phyloP scores from a whole-genome alignment of 2,113 vertebrate genomes.

The Menidia beryllina region DNA sequence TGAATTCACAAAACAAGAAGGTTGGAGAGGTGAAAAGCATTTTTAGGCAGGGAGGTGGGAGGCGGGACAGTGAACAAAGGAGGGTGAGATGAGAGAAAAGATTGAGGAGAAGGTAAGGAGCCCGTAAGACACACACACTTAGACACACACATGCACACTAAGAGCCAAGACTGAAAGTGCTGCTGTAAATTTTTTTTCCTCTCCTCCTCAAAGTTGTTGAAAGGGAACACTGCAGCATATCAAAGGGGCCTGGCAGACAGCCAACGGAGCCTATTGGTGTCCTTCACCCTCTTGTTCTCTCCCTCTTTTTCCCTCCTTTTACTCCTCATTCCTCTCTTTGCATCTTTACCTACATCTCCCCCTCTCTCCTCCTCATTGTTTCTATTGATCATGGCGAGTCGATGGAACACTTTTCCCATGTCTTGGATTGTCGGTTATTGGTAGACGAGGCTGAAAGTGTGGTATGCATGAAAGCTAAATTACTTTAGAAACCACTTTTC shows the following conservation, averaged over 20 bases:
- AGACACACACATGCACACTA: constrained; percentile 39
- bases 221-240: constrained; percentile 77
- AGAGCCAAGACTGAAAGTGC: constrained; percentile 69
- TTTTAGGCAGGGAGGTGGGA: constrained; percentile 24
- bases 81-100: constrained; percentile 35
- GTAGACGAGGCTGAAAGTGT: background rate
- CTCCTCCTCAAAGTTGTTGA: constrained; percentile 78
- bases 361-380: constrained; percentile 22
- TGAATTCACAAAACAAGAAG: constrained; percentile 58
- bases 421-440: constrained; percentile 44
- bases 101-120: constrained; percentile 40
- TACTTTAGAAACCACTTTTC: constrained; percentile 11
- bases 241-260: constrained; percentile 79
- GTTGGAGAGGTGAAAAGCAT: constrained; percentile 44
- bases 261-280: constrained; percentile 73
- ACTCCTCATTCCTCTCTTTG: constrained; percentile 1
- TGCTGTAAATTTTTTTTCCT: constrained; percentile 71
- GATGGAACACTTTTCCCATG: constrained; percentile 61
- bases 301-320: background rate
- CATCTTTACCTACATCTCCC: background rate
- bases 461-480: constrained; percentile 8
- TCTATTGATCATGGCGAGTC: constrained; percentile 65
- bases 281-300: constrained; percentile 68
- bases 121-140: constrained; percentile 8
- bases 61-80: constrained; percentile 18